These are phyloP conservation scores for Leptinotarsa peninsularis DNA, from an alignment of 2,888 invertebrate genomes.

Conservation along the genomic window DNA sequence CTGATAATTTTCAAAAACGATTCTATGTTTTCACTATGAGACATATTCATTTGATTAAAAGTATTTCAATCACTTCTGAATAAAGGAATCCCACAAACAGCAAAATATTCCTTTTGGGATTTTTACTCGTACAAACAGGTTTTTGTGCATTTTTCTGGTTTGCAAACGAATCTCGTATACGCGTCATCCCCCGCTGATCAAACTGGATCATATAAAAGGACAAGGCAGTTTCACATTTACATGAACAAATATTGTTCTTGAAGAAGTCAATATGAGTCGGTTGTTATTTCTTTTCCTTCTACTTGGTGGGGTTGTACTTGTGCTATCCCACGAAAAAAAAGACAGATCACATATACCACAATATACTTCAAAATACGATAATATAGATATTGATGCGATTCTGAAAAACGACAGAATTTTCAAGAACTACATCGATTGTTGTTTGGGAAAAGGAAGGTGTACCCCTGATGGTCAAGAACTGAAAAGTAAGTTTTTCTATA, in stretches of 20 bases:
- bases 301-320: neutral
- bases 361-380: constrained; percentile 78
- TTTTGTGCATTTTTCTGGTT: neutral
- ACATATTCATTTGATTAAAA: too few relatives aligned
- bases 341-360: neutral
- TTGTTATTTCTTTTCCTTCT: constrained; percentile 5
- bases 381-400: constrained; percentile 76
- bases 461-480: constrained; percentile 78
- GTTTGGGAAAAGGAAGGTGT: constrained; percentile 74
- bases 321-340: constrained; percentile 5
- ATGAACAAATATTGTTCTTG: neutral
- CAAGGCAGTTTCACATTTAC: neutral
- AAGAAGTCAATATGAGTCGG: constrained; percentile 16
- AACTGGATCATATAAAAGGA: neutral
- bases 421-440: constrained; percentile 74
- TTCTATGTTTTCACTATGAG: too few relatives aligned
- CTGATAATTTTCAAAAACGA: too few relatives aligned
- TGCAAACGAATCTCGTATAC: neutral
- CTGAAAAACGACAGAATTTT: constrained; percentile 74
- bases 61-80: too few relatives aligned
- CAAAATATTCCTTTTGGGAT: neutral
- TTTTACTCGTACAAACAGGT: constrained; percentile 3
- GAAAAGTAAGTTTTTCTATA: constrained; percentile 71
- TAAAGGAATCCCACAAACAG: neutral
- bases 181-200: neutral